Conservation (phyloP, 2,888 invertebrate species). For the Xylota segnis region DNA sequence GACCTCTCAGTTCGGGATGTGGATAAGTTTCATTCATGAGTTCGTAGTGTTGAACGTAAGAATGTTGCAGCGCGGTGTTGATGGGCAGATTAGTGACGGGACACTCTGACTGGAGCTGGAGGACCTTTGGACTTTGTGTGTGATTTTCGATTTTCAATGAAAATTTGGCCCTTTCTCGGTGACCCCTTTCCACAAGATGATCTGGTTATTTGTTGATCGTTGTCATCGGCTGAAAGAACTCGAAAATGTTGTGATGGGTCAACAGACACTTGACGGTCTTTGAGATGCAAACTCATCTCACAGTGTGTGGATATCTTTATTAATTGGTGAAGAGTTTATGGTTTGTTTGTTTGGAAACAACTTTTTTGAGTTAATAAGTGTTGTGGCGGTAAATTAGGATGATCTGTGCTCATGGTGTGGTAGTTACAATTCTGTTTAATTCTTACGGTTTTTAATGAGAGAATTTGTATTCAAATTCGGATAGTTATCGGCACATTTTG, state of each 20-base stretch:
- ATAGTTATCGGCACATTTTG: conserved; percentile 10
- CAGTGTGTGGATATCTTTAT: conserved; percentile 62
- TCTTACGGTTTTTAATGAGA: conserved; percentile 30
- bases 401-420: conserved; percentile 45
- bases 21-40: conserved; percentile 73
- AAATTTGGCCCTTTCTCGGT: conserved; percentile 21
- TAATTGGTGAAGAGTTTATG: conserved; percentile 62
- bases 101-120: conserved; percentile 30
- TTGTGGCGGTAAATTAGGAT: conserved; percentile 63
- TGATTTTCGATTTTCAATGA: conserved; percentile 39
- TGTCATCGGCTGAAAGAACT: conserved; percentile 59
- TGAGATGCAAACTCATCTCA: conserved; percentile 52
- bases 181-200: conserved; percentile 61
- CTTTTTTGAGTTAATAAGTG: conserved; percentile 37
- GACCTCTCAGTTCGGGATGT: conserved; percentile 45
- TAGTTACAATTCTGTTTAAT: conserved; percentile 16
- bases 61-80: conserved; percentile 59
- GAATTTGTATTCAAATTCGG: conserved; percentile 51
- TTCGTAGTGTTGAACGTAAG: conserved; percentile 53
- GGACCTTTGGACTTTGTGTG: conserved; percentile 7
- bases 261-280: conserved; percentile 57
- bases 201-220: conserved; percentile 72
- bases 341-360: conserved; percentile 74
- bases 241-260: conserved; percentile 42
- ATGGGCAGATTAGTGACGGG: conserved; percentile 66